Conservation (phyloP, 2,888 invertebrate species). For the Heteromyza rotundicornis region DNA sequence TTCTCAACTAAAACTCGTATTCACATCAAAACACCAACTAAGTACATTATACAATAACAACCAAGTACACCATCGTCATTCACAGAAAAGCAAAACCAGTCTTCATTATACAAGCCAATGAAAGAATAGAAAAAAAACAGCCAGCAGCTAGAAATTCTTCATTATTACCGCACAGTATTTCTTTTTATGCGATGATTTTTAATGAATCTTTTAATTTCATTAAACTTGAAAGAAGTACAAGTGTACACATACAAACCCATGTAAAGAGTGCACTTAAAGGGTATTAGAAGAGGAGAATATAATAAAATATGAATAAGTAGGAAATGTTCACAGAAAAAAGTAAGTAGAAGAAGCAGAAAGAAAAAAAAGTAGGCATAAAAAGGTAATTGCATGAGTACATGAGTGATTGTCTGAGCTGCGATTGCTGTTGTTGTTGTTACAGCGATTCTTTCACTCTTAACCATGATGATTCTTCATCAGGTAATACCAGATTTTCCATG, state of each 20-base stretch:
- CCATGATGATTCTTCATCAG: neutral
- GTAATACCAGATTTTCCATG: neutral
- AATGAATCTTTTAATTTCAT: slow-evolving; percentile 16
- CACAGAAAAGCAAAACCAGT: too few relatives aligned
- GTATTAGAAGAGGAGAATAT: neutral
- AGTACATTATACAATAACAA: too few relatives aligned
- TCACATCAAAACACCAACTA: too few relatives aligned
- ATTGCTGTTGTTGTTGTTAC: too few relatives aligned
- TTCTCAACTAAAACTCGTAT: too few relatives aligned
- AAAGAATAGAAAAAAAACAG: too few relatives aligned
- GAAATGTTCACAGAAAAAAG: too few relatives aligned
- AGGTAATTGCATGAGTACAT: slow-evolving; percentile 1
- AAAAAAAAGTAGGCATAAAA: neutral
- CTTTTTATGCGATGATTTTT: slow-evolving; percentile 6
- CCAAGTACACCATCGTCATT: too few relatives aligned
- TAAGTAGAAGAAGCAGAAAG: neutral
- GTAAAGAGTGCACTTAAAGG: neutral
- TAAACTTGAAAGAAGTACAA: neutral
- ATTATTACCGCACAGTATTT: slow-evolving; percentile 9
- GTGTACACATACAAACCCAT: too few relatives aligned
- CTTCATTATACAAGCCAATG: too few relatives aligned
- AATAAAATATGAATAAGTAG: too few relatives aligned
- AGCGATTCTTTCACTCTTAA: slow-evolving; percentile 12
- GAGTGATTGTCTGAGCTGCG: too few relatives aligned
- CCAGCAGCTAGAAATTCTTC: neutral